Base-by-base conservation (phyloP, 2,797 vertebrate genomes). In the Thamnophis elegans region DNA sequence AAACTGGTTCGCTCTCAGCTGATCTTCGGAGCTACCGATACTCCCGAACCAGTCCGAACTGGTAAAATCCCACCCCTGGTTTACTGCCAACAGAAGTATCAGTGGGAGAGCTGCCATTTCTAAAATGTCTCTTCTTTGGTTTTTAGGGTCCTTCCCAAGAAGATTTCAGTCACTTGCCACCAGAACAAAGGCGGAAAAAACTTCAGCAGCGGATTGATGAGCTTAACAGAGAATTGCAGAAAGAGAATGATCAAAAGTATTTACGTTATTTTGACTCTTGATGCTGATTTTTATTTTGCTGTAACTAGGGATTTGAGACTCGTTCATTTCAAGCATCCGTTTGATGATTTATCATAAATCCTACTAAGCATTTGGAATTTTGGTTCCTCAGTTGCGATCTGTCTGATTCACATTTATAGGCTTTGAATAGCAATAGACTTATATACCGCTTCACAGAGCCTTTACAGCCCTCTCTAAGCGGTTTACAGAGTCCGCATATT, bases 151-250 rank as follows among this genome's bases (percentile, higher is more conserved):
- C 99, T 18, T 98, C 98, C 56, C 96, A 98, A 91, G 99, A 99
- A 97, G 99, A 99, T 95, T 99, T 99, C 96, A 99, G 99, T 97
- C 99, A 99, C 94, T 98, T 99, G 92, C 99, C 99, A 11, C 99
- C 99, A 9, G 99, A 99, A 95, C 99, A 99, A 96, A 98, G 99
- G 95, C 98, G 99, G 94, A 99, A 99, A 97, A 98, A 98, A 97
- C 98, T 99, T 92, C 99, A 99, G 94, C 99, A 99, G 95, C 98
- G 98, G 97, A 99, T 99, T 0, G 99, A 99, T 94, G 99, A 99
- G 95, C 98, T 99, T 88, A 98, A 97, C 97, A 98, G 98, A 97
- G 99, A 99, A 95, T 98, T 99, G 25, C 99, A 99, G 96, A 99
- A 99, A 94, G 99, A 99, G 97, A 98, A 98, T 73, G 99, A 99